Evolutionary conservation across 2,113 vertebrate genomes (phyloP).

Genomic region (Pelecanoides urinatrix): DNA sequence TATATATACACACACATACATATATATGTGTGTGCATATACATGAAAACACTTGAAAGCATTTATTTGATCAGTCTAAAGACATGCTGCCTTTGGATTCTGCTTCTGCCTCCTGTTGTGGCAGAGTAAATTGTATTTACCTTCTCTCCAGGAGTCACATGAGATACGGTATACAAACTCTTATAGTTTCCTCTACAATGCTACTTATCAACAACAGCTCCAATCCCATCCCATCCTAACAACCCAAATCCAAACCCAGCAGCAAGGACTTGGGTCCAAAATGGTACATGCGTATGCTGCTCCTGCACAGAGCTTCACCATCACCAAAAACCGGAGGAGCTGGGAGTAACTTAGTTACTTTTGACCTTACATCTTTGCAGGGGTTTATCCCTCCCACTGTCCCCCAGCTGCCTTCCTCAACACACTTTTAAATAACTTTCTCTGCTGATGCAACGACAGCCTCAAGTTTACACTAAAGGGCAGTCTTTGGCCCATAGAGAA

Average conservation of each 20-base stretch:
- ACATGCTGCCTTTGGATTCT: background rate
- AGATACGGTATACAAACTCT: background rate
- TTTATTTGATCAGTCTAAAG: background rate
- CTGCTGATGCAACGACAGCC: background rate
- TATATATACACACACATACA: background rate
- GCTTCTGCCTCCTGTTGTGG: background rate
- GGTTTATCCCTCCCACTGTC: background rate
- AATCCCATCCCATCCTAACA: background rate
- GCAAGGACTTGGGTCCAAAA: background rate
- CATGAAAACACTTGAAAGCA: background rate
- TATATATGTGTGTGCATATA: rapidly evolving
- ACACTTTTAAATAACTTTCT: background rate
- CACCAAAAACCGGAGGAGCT: background rate
- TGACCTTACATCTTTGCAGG: background rate
- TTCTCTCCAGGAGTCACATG: background rate
- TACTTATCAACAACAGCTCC: background rate
- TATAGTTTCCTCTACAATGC: background rate
- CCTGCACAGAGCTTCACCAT: background rate
- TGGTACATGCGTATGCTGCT: rapidly evolving
- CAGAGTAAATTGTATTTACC: background rate
- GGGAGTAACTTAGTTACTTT: background rate
- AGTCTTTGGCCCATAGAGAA: background rate
- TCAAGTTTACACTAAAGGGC: background rate
- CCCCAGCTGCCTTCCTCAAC: background rate
- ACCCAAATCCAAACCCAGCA: background rate